phyloP scores from a whole-genome alignment of 1,140 invertebrate genomes.

The Drosophila bocki region DNA sequence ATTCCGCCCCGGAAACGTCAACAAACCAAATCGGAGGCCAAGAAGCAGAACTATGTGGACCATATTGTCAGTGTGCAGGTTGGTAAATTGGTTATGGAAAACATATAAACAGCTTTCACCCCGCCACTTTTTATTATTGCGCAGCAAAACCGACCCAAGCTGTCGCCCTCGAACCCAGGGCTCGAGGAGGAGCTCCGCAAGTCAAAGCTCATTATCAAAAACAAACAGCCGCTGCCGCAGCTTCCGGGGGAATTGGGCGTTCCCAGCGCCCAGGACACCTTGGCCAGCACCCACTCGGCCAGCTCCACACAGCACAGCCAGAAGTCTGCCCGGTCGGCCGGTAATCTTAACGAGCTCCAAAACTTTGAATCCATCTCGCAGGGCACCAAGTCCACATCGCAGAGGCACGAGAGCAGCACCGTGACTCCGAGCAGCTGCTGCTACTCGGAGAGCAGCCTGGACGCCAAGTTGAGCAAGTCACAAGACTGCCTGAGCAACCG shows the following conservation, averaged over 20 bases:
- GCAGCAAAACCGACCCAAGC: conserved; percentile 85
- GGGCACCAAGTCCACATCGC: conserved; percentile 72
- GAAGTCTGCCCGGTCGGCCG: conserved; percentile 69
- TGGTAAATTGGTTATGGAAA: background rate
- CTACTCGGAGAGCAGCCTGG: conserved; percentile 83
- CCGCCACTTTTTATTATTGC: conserved; percentile 66
- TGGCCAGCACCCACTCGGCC: conserved; percentile 75
- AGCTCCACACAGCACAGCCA: conserved; percentile 74
- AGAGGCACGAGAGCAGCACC: conserved; percentile 79
- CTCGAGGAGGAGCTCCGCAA: conserved; percentile 81
- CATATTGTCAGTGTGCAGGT: conserved; percentile 88
- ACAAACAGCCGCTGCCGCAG: conserved; percentile 82
- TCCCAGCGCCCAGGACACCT: conserved; percentile 58
- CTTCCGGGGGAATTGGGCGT: conserved; percentile 67
- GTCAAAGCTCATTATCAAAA: conserved; percentile 82
- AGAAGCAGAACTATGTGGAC: conserved; percentile 87
- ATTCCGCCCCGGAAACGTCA: conserved; percentile 87
- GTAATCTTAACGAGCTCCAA: conserved; percentile 81
- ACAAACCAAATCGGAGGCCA: conserved; percentile 85
- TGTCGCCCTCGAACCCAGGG: conserved; percentile 78
- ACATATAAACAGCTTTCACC: background rate
- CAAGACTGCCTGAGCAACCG: conserved; percentile 86
- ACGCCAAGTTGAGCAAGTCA: conserved; percentile 80
- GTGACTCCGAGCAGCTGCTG: conserved; percentile 84
- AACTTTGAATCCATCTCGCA: conserved; percentile 80